These are phyloP conservation scores for Scatophagus argus DNA, from an alignment of 2,113 vertebrate species.

Conservation along the genomic window DNA sequence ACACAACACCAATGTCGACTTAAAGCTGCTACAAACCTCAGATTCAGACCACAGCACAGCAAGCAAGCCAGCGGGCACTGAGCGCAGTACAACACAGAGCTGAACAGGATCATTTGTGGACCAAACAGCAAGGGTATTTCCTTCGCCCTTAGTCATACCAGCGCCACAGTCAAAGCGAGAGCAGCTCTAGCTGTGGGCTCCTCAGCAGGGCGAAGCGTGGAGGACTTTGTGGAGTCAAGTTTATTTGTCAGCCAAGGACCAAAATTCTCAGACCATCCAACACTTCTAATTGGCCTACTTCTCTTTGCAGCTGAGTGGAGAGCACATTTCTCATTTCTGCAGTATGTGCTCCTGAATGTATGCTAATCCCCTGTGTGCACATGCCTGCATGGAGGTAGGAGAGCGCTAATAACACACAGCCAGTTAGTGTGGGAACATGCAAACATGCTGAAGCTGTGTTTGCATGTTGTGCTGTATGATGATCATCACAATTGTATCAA, in stretches of 20 bases:
- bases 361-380: conserved; percentile 19
- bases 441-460: neutral
- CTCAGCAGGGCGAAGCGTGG: neutral
- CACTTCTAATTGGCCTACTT: conserved; percentile 66
- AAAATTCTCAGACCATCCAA: conserved; percentile 36
- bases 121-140: conserved; percentile 11
- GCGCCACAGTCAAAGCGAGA: conserved; percentile 31
- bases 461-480: neutral
- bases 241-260: conserved; percentile 32
- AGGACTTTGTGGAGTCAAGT: conserved; percentile 24
- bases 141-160: neutral
- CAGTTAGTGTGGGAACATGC: conserved; percentile 6
- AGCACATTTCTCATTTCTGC: neutral
- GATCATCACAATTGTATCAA: neutral
- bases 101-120: neutral
- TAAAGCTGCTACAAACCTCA: neutral
- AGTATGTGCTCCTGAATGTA: conserved; percentile 8
- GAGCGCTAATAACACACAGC: conserved; percentile 13
- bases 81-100: neutral
- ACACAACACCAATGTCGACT: conserved; percentile 12
- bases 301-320: conserved; percentile 17
- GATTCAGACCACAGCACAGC: neutral
- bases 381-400: neutral
- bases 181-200: conserved; percentile 29
- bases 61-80: neutral